Evolutionary conservation across 2,113 vertebrate species (phyloP).

Genomic region (Tauraco erythrolophus): DNA sequence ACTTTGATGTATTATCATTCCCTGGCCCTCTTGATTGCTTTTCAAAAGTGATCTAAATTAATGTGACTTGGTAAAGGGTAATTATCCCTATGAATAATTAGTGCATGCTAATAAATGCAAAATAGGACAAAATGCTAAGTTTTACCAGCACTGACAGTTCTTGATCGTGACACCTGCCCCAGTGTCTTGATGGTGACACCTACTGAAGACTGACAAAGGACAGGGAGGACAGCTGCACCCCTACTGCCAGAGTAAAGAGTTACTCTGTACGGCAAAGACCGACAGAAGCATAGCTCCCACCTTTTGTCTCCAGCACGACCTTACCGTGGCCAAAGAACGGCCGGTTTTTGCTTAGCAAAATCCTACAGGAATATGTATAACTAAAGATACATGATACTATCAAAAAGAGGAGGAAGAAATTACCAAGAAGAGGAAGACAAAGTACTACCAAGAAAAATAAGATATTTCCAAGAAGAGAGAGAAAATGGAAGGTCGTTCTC

Average conservation of each 20-base stretch:
- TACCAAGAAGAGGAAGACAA: neutral
- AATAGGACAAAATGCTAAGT: constrained; percentile 36
- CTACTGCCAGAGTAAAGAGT: neutral
- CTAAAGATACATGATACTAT: neutral
- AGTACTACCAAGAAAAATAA: neutral
- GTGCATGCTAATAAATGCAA: constrained; percentile 73
- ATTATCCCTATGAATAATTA: constrained; percentile 78
- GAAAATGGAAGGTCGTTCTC: neutral
- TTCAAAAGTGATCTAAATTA: constrained; percentile 75
- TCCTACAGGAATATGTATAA: accelerated
- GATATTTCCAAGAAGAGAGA: neutral
- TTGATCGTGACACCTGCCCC: neutral
- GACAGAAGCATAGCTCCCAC: neutral
- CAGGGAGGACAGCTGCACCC: neutral
- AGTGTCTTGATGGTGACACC: too few relatives aligned
- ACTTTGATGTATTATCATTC: constrained; percentile 70
- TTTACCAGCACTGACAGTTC: constrained; percentile 12
- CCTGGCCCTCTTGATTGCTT: constrained; percentile 74
- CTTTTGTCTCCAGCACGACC: neutral
- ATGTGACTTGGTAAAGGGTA: constrained; percentile 69
- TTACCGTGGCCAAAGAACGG: neutral
- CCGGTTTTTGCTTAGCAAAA: neutral
- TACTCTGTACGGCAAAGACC: accelerated
- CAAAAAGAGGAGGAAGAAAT: neutral
- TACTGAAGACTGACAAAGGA: neutral